Base-by-base conservation (phyloP, 1,140 invertebrate genomes). In the Caerostris darwini region DNA sequence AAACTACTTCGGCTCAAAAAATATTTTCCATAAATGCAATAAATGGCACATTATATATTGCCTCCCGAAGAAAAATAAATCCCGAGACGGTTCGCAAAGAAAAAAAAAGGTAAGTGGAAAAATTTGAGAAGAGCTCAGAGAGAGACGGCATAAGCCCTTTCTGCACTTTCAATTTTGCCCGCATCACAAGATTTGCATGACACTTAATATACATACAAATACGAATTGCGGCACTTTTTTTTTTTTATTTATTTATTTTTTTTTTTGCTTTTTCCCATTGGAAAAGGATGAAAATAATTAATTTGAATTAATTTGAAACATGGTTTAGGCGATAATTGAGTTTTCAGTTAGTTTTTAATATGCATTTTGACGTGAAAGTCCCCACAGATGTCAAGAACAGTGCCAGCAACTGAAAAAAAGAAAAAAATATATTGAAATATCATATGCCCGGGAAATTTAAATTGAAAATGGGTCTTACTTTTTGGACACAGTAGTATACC, bases 181-280 rank as follows among this genome's bases (percentile, higher is more conserved):
- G 17, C 86, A 59, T 88, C 86, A 88, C 19, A 50, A 59, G 59
- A 88, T 88, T 88, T 88, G 86, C 86, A 88, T 88, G 86, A 88
- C 86, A 88, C n/a, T 87, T 87, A 64, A 88, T 83, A 83, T 83
- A 83, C 71, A 81, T 83, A 54, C 17, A 83, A 17, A 83, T 83
- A 71, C 34, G 19, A 7, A 6, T 10, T 0, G 7, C 5, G 2
- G 3, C 19, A n/a, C n/a, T n/a, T n/a, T n/a, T 8, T 3, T 5
- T 0, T 69, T 7, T 64, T 64, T 64, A 14, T 12, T 64, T 2
- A n/a, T n/a, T n/a, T n/a, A n/a, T n/a, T n/a, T n/a, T n/a, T n/a
- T n/a, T n/a, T n/a, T n/a, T n/a, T n/a, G n/a, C n/a, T n/a, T n/a
- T n/a, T n/a, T n/a, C n/a, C n/a, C n/a, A n/a, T n/a, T n/a, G n/a